Evolutionary conservation across 2,888 invertebrate species (phyloP).

Genomic region (Rotaria socialis): DNA sequence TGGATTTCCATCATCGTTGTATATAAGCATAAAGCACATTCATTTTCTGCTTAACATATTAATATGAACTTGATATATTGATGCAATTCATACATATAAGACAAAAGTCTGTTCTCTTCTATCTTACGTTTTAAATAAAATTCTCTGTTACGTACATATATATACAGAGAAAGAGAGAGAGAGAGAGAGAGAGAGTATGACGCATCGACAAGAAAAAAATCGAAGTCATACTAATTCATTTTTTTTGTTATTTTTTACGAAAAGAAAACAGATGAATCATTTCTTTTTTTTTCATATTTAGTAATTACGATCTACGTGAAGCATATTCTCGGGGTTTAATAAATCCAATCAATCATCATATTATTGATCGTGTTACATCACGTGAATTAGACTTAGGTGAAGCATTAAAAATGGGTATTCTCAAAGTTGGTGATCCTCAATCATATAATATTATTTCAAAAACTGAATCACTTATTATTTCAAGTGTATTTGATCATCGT

Average conservation of each 20-base stretch:
- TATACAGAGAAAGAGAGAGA: not conserved
- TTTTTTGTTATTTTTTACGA: not conserved
- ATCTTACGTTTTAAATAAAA: not conserved
- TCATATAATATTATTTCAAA: slow-evolving; percentile 38
- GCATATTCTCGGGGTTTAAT: slow-evolving; percentile 40
- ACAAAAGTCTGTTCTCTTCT: not conserved
- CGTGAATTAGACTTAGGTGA: slow-evolving; percentile 19
- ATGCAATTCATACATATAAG: not conserved
- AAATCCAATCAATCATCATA: not conserved
- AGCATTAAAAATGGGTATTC: slow-evolving; percentile 42
- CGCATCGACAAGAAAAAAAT: not conserved
- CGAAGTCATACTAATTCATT: not conserved
- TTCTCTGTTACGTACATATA: not conserved
- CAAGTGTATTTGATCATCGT: slow-evolving; percentile 39
- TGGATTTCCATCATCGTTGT: not conserved
- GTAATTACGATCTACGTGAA: slow-evolving; percentile 39
- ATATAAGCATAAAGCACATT: too few relatives aligned
- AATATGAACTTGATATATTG: not conserved
- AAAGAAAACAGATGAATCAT: not conserved
- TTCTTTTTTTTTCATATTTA: not conserved
- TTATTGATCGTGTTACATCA: not conserved
- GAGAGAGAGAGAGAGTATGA: not conserved
- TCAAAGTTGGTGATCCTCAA: slow-evolving; percentile 41
- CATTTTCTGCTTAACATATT: not conserved
- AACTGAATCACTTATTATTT: slow-evolving; percentile 44